Percentiles rank a stretch among this genome's conserved stretches.
These are phyloP conservation scores for Coptodon rendalli DNA, from an alignment of 2,113 vertebrate species.

Conservation along the genomic window DNA sequence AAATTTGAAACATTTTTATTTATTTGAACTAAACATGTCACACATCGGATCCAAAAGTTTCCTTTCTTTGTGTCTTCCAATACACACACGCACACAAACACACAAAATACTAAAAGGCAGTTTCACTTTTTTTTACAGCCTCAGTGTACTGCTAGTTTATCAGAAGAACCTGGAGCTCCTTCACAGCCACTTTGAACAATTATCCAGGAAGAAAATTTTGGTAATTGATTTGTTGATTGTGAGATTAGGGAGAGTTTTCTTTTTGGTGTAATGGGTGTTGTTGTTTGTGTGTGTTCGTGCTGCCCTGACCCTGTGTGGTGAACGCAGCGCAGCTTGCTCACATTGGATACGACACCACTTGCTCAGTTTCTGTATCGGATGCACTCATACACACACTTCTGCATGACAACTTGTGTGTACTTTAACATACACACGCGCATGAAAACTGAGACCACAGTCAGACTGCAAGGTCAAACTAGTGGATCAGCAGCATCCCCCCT, in stretches of 20 bases:
- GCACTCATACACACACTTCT: neutral
- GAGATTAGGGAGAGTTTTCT: conserved; percentile 2
- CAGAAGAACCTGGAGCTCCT: neutral
- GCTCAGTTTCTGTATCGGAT: neutral
- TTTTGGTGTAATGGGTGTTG: neutral
- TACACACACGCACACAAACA: neutral
- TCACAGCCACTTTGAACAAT: neutral
- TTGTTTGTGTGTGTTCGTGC: conserved; percentile 18
- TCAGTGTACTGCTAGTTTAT: neutral
- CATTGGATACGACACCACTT: conserved; percentile 7
- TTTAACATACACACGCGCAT: neutral
- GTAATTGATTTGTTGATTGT: conserved; percentile 32
- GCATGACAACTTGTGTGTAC: neutral
- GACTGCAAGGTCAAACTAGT: conserved; percentile 62
- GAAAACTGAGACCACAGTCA: conserved; percentile 6
- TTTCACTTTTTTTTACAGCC: neutral
- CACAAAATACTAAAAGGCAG: neutral
- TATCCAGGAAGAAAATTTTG: neutral
- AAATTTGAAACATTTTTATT: neutral
- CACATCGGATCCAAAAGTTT: neutral
- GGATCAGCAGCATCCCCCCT: conserved; percentile 40
- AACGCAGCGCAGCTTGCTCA: conserved; percentile 29
- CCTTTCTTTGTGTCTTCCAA: neutral
- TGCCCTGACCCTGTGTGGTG: conserved; percentile 18
- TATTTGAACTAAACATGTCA: neutral